Percentiles rank a stretch among this genome's conserved stretches.
Conservation (phyloP, 1,140 invertebrate genomes). For the Scylla paramamosain region DNA sequence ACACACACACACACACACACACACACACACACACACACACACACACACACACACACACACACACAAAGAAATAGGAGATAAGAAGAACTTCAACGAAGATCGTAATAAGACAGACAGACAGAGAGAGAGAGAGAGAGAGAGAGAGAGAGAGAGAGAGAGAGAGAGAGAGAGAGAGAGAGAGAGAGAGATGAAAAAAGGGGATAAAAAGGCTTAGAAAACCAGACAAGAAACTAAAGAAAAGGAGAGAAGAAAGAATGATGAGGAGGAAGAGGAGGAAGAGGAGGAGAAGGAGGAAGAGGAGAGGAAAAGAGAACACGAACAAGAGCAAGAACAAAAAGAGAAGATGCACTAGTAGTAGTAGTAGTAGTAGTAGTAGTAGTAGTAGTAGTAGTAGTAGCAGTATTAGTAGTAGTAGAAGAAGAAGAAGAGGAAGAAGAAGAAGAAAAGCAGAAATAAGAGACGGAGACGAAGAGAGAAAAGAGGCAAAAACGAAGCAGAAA, state of each 20-base stretch:
- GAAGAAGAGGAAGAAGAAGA: background rate
- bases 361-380: background rate
- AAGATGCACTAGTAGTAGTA: background rate
- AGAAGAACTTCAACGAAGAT: background rate
- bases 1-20: slow-evolving; percentile 61
- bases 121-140: background rate
- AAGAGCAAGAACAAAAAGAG: background rate
- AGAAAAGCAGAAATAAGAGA: background rate
- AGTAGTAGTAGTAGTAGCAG: too few relatives aligned
- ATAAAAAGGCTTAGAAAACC: too few relatives aligned
- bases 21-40: slow-evolving; percentile 58
- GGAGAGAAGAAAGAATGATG: too few relatives aligned
- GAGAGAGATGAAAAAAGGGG: too few relatives aligned
- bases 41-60: slow-evolving; percentile 57
- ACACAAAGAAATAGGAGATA: background rate
- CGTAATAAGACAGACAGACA: background rate
- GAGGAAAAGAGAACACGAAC: too few relatives aligned
- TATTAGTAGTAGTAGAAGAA: background rate
- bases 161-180: background rate
- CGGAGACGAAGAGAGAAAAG: background rate
- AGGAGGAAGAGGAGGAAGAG: too few relatives aligned
- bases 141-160: too few relatives aligned
- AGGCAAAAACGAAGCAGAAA: background rate
- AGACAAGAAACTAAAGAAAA: too few relatives aligned
- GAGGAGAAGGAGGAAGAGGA: too few relatives aligned